Evolutionary conservation across 2,113 vertebrate species (phyloP).

Genomic region (Pygoscelis antarcticus): DNA sequence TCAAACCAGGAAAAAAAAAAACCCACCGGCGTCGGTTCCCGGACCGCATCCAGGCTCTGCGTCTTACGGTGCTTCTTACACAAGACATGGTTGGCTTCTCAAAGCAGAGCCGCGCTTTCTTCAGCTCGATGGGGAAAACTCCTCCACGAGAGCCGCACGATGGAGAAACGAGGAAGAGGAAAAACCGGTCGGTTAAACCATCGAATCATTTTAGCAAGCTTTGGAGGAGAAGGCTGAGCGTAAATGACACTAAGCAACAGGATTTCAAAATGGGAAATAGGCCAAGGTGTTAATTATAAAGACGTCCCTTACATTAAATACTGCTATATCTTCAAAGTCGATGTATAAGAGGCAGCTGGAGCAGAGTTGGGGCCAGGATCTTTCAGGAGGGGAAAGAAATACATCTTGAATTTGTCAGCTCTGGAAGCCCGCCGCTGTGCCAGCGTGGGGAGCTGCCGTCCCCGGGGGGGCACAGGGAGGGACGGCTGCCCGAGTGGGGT

Average conservation of each 20-base stretch:
- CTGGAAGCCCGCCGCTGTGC: background rate
- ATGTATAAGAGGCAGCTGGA: background rate
- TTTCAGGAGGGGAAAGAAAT: background rate
- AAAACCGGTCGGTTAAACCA: background rate
- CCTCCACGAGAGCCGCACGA: background rate
- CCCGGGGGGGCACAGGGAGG: background rate
- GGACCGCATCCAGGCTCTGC: background rate
- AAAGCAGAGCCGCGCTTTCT: background rate
- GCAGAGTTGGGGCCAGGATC: fast-evolving
- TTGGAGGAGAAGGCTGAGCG: background rate
- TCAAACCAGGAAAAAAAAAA: too few relatives aligned
- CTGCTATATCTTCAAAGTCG: fast-evolving
- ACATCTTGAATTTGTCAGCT: fast-evolving
- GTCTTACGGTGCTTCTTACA: background rate
- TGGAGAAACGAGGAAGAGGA: slow-evolving; percentile 48
- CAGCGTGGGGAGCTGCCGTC: background rate
- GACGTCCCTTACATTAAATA: background rate
- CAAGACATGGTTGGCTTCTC: background rate
- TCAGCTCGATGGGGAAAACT: slow-evolving; percentile 7
- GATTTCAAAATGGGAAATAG: background rate
- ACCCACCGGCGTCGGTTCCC: fast-evolving
- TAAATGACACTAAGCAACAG: background rate
- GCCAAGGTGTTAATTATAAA: background rate
- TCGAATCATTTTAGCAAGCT: background rate
- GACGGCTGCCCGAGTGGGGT: too few relatives aligned